These are phyloP conservation scores for Drosophila neotestacea DNA, from an alignment of 2,888 invertebrate genomes.

Conservation along the genomic window DNA sequence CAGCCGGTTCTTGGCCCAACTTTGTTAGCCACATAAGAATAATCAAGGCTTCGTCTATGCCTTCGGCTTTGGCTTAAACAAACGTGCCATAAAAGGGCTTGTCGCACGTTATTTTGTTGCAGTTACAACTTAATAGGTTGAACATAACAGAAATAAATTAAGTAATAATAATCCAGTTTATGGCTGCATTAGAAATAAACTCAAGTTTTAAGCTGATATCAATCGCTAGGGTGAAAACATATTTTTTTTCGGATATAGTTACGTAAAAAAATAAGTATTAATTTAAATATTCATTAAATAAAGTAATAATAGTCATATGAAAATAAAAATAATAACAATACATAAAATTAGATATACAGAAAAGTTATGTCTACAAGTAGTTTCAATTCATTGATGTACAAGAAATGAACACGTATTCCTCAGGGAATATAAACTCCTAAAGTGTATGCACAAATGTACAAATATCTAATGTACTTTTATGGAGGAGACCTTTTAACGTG, in stretches of 20 bases:
- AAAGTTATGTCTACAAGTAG: too few relatives aligned
- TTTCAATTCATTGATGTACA: not conserved
- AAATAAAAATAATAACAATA: too few relatives aligned
- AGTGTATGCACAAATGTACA: not conserved
- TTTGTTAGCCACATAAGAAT: constrained; percentile 13
- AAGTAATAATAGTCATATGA: too few relatives aligned
- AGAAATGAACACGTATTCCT: not conserved
- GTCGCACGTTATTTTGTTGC: constrained; percentile 5
- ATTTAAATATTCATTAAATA: too few relatives aligned
- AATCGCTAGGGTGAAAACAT: too few relatives aligned
- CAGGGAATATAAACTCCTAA: not conserved
- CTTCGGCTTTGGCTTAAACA: constrained; percentile 1
- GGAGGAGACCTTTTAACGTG: constrained; percentile 13
- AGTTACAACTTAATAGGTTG: constrained; percentile 25
- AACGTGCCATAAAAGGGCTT: constrained; percentile 14
- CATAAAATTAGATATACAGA: too few relatives aligned
- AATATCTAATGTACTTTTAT: constrained; percentile 1
- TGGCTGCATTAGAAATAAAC: too few relatives aligned
- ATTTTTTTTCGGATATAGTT: too few relatives aligned
- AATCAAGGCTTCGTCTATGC: constrained; percentile 1
- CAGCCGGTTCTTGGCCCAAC: constrained; percentile 35
- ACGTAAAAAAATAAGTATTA: too few relatives aligned
- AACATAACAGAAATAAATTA: not conserved
- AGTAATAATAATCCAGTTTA: not conserved
- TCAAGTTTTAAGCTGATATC: too few relatives aligned